Conservation (phyloP, 2,797 vertebrate genomes). For the Notamacropus eugenii region DNA sequence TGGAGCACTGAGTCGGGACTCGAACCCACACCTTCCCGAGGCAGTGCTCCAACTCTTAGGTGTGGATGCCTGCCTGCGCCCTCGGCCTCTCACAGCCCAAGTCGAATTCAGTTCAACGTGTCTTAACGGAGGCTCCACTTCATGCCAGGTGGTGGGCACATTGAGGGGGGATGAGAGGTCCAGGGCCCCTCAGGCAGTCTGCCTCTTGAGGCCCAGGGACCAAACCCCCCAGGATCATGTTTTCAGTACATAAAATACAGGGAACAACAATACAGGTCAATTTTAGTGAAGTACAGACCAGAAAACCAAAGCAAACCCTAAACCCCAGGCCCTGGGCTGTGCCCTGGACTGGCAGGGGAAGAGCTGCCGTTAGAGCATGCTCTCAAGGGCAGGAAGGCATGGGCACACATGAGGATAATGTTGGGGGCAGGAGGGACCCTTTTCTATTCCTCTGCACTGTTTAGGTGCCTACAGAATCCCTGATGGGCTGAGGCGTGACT, state of each 20-base stretch:
- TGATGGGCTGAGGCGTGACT: too few relatives aligned
- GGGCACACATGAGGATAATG: fast-evolving
- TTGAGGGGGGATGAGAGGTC: neutral
- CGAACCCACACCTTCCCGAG: neutral
- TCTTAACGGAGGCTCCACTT: neutral
- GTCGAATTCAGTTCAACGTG: neutral
- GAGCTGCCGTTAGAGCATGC: too few relatives aligned
- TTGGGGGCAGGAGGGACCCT: too few relatives aligned
- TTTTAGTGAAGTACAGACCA: neutral
- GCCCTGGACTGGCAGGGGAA: too few relatives aligned
- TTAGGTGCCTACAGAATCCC: too few relatives aligned
- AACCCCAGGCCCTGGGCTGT: too few relatives aligned
- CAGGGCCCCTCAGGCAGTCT: neutral
- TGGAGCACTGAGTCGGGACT: fast-evolving
- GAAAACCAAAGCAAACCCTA: neutral
- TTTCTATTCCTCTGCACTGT: neutral
- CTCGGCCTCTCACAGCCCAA: neutral
- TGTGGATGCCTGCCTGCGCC: neutral
- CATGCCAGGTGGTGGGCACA: too few relatives aligned
- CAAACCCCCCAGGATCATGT: neutral
- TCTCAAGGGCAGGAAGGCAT: too few relatives aligned
- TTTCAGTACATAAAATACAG: too few relatives aligned
- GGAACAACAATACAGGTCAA: too few relatives aligned
- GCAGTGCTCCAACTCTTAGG: too few relatives aligned
- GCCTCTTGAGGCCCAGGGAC: neutral